A percentile compares a stretch with the other conserved stretches of the same genome.
Evolutionary conservation across 1,140 invertebrate genomes (phyloP).

Genomic region (Holotrichia oblita): DNA sequence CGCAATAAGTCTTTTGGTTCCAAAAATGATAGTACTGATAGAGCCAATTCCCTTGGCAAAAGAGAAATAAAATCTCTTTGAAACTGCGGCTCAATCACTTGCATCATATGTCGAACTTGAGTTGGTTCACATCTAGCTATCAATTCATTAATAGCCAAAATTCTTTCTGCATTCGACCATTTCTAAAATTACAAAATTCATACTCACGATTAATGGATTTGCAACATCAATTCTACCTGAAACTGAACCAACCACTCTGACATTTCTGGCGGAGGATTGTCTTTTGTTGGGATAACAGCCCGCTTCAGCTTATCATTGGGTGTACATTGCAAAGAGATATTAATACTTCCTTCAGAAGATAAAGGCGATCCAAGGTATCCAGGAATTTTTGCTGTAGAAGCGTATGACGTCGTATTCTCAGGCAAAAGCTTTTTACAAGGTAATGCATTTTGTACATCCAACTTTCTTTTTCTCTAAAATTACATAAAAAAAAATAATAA

Average conservation of each 20-base stretch:
- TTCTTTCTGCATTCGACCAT: slow-evolving; percentile 90
- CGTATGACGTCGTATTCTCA: slow-evolving; percentile 48
- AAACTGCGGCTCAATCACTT: slow-evolving; percentile 97
- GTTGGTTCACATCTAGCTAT: slow-evolving; percentile 90
- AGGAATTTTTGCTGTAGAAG: background rate
- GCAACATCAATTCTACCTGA: slow-evolving; percentile 67
- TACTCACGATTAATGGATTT: background rate
- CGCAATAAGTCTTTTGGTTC: slow-evolving; percentile 89
- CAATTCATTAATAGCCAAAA: slow-evolving; percentile 88
- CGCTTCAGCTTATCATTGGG: slow-evolving; percentile 50
- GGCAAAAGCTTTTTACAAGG: slow-evolving; percentile 61
- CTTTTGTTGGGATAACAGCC: slow-evolving; percentile 77
- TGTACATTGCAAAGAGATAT: slow-evolving; percentile 32
- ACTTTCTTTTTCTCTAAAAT: slow-evolving; percentile 61
- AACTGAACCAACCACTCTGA: slow-evolving; percentile 79
- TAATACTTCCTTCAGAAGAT: slow-evolving; percentile 42
- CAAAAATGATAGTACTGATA: slow-evolving; percentile 93
- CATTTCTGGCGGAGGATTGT: slow-evolving; percentile 82
- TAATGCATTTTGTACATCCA: slow-evolving; percentile 61
- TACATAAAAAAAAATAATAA: slow-evolving; percentile 45
- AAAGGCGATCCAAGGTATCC: slow-evolving; percentile 28
- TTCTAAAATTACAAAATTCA: slow-evolving; percentile 66
- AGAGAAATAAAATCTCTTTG: slow-evolving; percentile 97
- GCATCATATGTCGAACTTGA: slow-evolving; percentile 96
- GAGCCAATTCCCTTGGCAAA: slow-evolving; percentile 92